Conservation (phyloP, 1,140 invertebrate genomes). For the Neuroterus valhalla region DNA sequence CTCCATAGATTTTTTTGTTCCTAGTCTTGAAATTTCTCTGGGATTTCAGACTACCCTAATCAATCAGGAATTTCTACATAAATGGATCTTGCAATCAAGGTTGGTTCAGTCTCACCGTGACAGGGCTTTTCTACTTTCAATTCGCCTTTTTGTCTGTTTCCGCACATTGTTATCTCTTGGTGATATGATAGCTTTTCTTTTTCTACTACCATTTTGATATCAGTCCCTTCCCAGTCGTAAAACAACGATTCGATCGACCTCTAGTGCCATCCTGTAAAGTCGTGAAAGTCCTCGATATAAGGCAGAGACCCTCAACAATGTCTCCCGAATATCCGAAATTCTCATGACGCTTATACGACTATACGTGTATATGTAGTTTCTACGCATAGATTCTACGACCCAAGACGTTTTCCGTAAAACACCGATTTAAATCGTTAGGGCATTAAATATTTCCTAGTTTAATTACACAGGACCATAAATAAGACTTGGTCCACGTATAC, state of each 20-base stretch:
- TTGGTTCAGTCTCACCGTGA: too few species aligned
- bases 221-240: conserved; percentile 3
- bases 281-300: conserved; percentile 20
- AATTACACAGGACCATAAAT: conserved; percentile 52
- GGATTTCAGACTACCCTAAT: too few species aligned
- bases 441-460: conserved; percentile 54
- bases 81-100: too few species aligned
- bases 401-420: not conserved
- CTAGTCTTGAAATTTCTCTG: too few species aligned
- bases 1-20: too few species aligned
- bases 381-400: conserved; percentile 1
- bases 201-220: not conserved
- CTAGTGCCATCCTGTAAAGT: conserved; percentile 23
- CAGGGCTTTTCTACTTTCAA: too few species aligned
- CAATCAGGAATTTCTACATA: too few species aligned
- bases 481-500: conserved; percentile 33
- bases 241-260: conserved; percentile 19
- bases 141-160: too few species aligned
- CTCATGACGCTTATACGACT: not conserved
- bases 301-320: conserved; percentile 18
- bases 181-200: conserved; percentile 13
- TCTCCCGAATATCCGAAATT: conserved; percentile 22
- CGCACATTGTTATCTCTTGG: not conserved
- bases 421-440: conserved; percentile 16
- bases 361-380: too few species aligned